These are phyloP conservation scores for Castor canadensis DNA, from an alignment of 2,113 vertebrate genomes.

Conservation along the genomic window DNA sequence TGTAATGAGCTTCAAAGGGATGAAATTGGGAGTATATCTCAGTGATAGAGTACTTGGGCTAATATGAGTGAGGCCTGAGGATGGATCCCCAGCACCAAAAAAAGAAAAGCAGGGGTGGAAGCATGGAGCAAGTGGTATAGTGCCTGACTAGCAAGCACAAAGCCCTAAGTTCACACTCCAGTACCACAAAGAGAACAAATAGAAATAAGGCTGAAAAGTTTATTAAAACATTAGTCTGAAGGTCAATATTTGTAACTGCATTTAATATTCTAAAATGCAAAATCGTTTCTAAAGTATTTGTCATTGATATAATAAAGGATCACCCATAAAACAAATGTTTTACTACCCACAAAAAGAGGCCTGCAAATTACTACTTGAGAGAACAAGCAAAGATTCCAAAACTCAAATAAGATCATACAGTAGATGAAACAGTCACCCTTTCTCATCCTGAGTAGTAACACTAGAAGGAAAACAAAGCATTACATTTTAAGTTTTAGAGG, in stretches of 20 bases:
- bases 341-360: background rate
- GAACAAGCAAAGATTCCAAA: background rate
- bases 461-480: background rate
- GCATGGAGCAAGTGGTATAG: too few relatives aligned
- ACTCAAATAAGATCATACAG: background rate
- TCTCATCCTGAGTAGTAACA: background rate
- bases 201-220: background rate
- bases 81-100: too few relatives aligned
- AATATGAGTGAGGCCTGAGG: too few relatives aligned
- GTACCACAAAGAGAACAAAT: background rate
- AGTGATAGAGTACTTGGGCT: background rate
- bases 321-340: background rate
- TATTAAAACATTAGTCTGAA: background rate
- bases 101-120: too few relatives aligned
- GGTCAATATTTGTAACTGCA: background rate
- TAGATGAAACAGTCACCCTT: background rate
- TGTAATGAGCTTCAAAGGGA: slow-evolving; percentile 15
- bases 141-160: too few relatives aligned
- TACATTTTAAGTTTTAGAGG: background rate
- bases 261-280: background rate
- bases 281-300: background rate
- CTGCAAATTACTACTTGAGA: slow-evolving; percentile 19
- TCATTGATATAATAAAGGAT: background rate
- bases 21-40: too few relatives aligned
- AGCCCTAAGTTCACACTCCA: background rate